Base-by-base conservation (phyloP, 64 coral and sea anemone species). In the Orbicella faveolata region DNA sequence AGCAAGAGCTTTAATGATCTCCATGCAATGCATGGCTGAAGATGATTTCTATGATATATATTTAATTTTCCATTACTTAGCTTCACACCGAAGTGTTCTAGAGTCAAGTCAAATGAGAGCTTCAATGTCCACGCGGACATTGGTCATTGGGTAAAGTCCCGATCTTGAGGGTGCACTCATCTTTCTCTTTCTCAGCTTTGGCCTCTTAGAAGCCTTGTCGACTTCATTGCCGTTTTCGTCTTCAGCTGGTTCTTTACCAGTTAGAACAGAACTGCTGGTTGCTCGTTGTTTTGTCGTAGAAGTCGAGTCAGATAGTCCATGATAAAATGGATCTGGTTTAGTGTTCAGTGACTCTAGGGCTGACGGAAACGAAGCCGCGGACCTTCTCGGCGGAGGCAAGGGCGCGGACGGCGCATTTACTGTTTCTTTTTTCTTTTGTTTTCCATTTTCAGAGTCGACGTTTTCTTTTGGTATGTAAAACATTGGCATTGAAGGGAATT, bases 401-500 rank as follows among this genome's bases (percentile, higher is more conserved):
- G 55, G 1, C 12, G 67, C n/a, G 21, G 67, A n/a, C n/a, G 67
- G 67, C 4, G 21, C n/a, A 70, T 70, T 70, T 1, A 25, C 21
- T 70, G 21, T 70, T 12, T 26, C 23, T 4, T 63, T 61, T 34
- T 53, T 23, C 82, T 70, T 34, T 52, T 73, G 64, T n/a, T 26
- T 12, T 52, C 20, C n/a, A 39, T 36, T 85, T 37, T 85, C 23
- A 18, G 64, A 13, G 36, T 85, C 82, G 23, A 69, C 64, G 21
- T 26, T 73, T 10, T 11, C 65, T 26, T 72, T 20, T 11, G 82
- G 82, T 52, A 72, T 12, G 39, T 72, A 85, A 51, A 85, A 85
- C 82, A 85, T 85, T 21, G 82, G 82, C 82, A 73, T 85, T 23
- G 82, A 85, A 23, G 82, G 82, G 48, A 85, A 85, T 73, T 85